Evolutionary conservation across 2,888 invertebrate species (phyloP).

Genomic region (Perizoma flavofasciatum): DNA sequence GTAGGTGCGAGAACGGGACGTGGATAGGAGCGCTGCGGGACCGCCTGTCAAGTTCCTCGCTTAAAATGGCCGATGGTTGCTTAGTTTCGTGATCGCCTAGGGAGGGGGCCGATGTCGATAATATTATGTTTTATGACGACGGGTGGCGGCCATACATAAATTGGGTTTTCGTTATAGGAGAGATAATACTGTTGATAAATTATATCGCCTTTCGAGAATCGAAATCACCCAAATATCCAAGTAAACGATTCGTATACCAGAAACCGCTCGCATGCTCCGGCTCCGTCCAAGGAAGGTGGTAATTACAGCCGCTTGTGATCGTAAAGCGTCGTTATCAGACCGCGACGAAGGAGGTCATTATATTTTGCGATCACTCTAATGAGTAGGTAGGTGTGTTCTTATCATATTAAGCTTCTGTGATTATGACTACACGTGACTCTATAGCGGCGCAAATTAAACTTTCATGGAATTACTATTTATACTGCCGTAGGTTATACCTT

Average conservation of each 20-base stretch:
- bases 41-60: slow-evolving; percentile 73
- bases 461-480: slow-evolving; percentile 44
- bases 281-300: slow-evolving; percentile 53
- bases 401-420: slow-evolving; percentile 53
- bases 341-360: slow-evolving; percentile 64
- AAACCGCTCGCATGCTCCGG: slow-evolving; percentile 43
- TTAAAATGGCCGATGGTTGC: slow-evolving; percentile 76
- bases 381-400: slow-evolving; percentile 47
- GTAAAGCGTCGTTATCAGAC: slow-evolving; percentile 63
- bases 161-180: slow-evolving; percentile 79
- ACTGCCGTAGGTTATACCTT: too few species aligned
- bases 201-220: slow-evolving; percentile 69
- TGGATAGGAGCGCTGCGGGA: slow-evolving; percentile 41
- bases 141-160: slow-evolving; percentile 72
- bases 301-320: slow-evolving; percentile 55
- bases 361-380: slow-evolving; percentile 61
- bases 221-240: slow-evolving; percentile 53
- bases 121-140: slow-evolving; percentile 80
- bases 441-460: slow-evolving; percentile 30
- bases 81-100: slow-evolving; percentile 82
- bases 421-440: slow-evolving; percentile 42
- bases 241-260: slow-evolving; percentile 46
- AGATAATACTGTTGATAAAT: slow-evolving; percentile 75
- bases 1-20: slow-evolving; percentile 33
- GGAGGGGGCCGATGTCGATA: slow-evolving; percentile 80